These are phyloP conservation scores for Schizothorax lantsangensis DNA, from an alignment of 2,797 vertebrate genomes.

Conservation along the genomic window DNA sequence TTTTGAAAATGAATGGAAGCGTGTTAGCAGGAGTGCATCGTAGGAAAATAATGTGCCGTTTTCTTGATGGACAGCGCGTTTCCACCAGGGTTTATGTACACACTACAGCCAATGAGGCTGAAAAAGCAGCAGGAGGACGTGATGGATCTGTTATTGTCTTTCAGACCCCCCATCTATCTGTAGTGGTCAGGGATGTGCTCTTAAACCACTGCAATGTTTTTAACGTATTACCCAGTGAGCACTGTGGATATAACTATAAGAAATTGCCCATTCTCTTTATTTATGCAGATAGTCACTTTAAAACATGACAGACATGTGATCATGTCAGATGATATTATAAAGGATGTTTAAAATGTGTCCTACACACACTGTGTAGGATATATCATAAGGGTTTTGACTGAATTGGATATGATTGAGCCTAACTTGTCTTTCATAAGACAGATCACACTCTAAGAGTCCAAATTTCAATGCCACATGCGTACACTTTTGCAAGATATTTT, in stretches of 20 bases:
- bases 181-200: slow-evolving; percentile 47
- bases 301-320: not conserved
- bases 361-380: not conserved
- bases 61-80: slow-evolving; percentile 55
- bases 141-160: slow-evolving; percentile 59
- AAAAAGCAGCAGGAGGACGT: slow-evolving; percentile 47
- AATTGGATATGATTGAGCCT: not conserved
- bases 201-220: slow-evolving; percentile 41
- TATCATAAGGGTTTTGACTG: not conserved
- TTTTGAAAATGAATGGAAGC: slow-evolving; percentile 53
- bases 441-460: not conserved
- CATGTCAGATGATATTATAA: slow-evolving; percentile 1
- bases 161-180: slow-evolving; percentile 43
- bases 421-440: not conserved
- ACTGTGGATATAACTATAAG: not conserved
- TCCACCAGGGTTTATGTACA: slow-evolving; percentile 59
- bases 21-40: slow-evolving; percentile 50
- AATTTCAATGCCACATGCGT: not conserved
- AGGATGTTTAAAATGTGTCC: not conserved
- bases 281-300: slow-evolving; percentile 6
- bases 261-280: slow-evolving; percentile 9
- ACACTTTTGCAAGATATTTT: not conserved
- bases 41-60: slow-evolving; percentile 50
- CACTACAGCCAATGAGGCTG: slow-evolving; percentile 58
- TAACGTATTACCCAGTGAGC: slow-evolving; percentile 22